Evolutionary conservation across 2,797 vertebrate genomes (phyloP), one percentile per base, ranked within the genome.

Genomic region (Otus scops): DNA sequence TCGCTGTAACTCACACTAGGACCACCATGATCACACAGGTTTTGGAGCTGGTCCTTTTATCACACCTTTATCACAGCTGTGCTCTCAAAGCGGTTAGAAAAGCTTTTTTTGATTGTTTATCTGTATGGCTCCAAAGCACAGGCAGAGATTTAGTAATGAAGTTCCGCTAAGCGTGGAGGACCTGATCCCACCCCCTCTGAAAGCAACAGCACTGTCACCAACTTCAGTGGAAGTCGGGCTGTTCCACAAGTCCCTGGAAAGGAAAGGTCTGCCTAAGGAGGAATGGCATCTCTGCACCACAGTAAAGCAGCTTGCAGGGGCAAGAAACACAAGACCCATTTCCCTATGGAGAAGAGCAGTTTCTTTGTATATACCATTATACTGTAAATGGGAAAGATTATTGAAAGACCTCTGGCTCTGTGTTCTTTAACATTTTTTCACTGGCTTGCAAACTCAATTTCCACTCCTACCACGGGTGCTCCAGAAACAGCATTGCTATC

Each of bases 1-100:
- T 85, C 59, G 63, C 92, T 28, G 80, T 93, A 93, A 75, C 7
- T 38, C 76, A 85, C 88, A 53, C 57, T 13, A 57, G 80, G 92
- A 95, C 78, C 86, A 92, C 89, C 70, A 85, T 47, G 93, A 95
- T 92, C 93, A 92, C 88, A 16, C 45, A 24, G 81, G 59, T 74
- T 96, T 90, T 74, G 83, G 81, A 95, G 80, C 74, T 39, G 9
- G 77, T 64, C 47, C 75, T 94, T 97, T 93, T 95, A 91, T 95
- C 92, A 68, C 61, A 90, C 94, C 88, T 95, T 89, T 94, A 38
- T 91, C 90, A 82, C 86, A 95, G 81, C 92, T 93, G 86, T 16
- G 45, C 84, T 83, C 75, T 74, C 81, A 77, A 77, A 85, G 36
- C 76, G 11, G 56, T n/a, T 36, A 65, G 45, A 67, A 95, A 92